phyloP scores from a whole-genome alignment of 1,140 invertebrate species.

The Zaprionus vittiger region DNA sequence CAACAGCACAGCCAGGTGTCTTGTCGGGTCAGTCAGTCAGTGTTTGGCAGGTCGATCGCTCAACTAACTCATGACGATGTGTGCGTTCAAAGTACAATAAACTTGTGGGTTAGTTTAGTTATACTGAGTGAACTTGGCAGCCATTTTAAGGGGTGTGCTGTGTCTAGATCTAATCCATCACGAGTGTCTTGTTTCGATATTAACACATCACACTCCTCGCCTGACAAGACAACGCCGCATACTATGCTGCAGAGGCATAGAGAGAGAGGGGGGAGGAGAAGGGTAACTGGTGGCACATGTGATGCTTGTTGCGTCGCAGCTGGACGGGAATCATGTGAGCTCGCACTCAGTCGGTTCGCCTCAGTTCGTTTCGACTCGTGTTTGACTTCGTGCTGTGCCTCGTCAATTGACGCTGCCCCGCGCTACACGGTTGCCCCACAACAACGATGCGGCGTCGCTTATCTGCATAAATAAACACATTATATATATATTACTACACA shows the following conservation, averaged over 20 bases:
- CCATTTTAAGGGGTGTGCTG: background rate
- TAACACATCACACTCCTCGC: slow-evolving; percentile 72
- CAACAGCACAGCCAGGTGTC: slow-evolving; percentile 36
- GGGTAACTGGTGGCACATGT: slow-evolving; percentile 54
- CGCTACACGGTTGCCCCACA: slow-evolving; percentile 12
- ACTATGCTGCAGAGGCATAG: background rate
- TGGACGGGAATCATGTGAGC: slow-evolving; percentile 70
- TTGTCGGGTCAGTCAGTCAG: slow-evolving; percentile 7
- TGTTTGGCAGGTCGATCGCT: slow-evolving; percentile 20
- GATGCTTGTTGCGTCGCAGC: slow-evolving; percentile 63
- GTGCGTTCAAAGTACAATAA: slow-evolving; percentile 8
- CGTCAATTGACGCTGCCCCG: slow-evolving; percentile 56
- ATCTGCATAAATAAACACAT: slow-evolving; percentile 40
- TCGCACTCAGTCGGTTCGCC: slow-evolving; percentile 15
- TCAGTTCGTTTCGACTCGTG: background rate
- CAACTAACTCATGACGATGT: slow-evolving; percentile 5
- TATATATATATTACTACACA: slow-evolving; percentile 26
- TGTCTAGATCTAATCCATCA: slow-evolving; percentile 67
- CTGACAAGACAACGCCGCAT: slow-evolving; percentile 55
- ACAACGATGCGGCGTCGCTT: slow-evolving; percentile 32
- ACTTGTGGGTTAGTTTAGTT: background rate
- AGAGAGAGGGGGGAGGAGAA: background rate
- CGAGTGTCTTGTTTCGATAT: slow-evolving; percentile 49
- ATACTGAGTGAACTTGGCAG: slow-evolving; percentile 11
- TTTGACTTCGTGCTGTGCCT: slow-evolving; percentile 15